Evolutionary conservation across 2,113 vertebrate species (phyloP).

Genomic region (Corvus cornix): DNA sequence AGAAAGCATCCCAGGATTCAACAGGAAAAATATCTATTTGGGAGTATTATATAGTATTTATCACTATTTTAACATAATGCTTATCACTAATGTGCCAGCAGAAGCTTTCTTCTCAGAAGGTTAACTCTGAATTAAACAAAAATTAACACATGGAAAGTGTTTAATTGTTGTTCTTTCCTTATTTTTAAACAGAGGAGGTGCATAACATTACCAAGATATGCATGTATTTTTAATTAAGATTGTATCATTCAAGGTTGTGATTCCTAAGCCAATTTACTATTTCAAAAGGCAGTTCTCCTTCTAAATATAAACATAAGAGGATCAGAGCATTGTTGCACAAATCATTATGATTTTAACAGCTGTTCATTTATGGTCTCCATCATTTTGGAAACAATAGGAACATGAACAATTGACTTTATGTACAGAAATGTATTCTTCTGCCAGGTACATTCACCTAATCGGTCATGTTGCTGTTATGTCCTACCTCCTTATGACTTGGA

Average conservation of each 20-base stretch:
- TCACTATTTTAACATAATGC: slow-evolving; percentile 32
- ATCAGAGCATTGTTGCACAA: slow-evolving; percentile 42
- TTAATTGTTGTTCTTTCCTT: slow-evolving; percentile 39
- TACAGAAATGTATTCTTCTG: slow-evolving; percentile 10
- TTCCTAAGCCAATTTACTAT: slow-evolving; percentile 34
- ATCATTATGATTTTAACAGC: slow-evolving; percentile 52
- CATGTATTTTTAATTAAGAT: slow-evolving; percentile 61
- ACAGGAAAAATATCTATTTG: slow-evolving; percentile 27
- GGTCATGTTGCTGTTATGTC: not conserved
- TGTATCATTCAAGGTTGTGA: slow-evolving; percentile 13
- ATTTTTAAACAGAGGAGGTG: slow-evolving; percentile 36
- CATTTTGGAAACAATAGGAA: slow-evolving; percentile 43
- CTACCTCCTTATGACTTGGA: not conserved
- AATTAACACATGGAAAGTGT: slow-evolving; percentile 22
- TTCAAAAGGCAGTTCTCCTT: slow-evolving; percentile 15
- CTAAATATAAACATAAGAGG: slow-evolving; percentile 42
- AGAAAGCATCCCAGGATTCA: slow-evolving; percentile 18
- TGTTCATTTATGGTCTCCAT: slow-evolving; percentile 26
- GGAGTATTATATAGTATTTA: slow-evolving; percentile 20
- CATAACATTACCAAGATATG: not conserved
- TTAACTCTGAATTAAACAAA: slow-evolving; percentile 54
- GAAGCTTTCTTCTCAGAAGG: slow-evolving; percentile 59
- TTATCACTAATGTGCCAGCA: slow-evolving; percentile 41
- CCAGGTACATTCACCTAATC: not conserved
- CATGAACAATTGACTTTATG: slow-evolving; percentile 30